Base-by-base conservation (phyloP, 2,888 invertebrate species). In the Choristoneura rosaceana region DNA sequence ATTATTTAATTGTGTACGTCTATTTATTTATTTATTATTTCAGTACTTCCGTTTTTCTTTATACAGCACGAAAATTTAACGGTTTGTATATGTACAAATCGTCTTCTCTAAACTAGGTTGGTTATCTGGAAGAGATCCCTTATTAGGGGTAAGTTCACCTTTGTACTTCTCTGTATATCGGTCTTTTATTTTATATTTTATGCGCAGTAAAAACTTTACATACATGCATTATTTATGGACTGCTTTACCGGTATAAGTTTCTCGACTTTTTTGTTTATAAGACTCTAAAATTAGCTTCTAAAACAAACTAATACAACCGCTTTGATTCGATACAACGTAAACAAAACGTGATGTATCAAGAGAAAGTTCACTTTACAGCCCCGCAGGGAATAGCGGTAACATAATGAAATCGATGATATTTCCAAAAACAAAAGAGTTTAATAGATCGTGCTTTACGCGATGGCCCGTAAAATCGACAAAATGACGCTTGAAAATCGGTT, bases 391-490 rank as follows among this genome's bases (percentile, higher is more conserved):
- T 55, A 55, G 55, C 55, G 55, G 55, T 55, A 55, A 25, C 15
- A 55, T 55, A 61, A 47, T 55, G 47, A 14, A 43, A 38, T 71
- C 58, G 60, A 62, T 62, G 52, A 47, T 63, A 47, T 68, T 67
- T 68, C 50, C 52, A 69, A 73, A 73, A 73, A 73, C 68, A 73
- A 70, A 73, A 65, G 45, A 61, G 52, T 70, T 34, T 52, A 59
- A 67, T 60, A 41, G 52, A 71, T 70, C 71, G 71, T 61, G 69
- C 45, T 59, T 41, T 7, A 52, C 15, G 45, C 68, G 47, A 61
- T 64, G 71, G 71, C 77, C 74, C 79, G 74, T 73, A 70, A 55
- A 81, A 78, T 76, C 68, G 74, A 47, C 71, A 80, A 79, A 25
- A 78, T 79, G 69, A 71, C 62, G 75, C 75, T 78, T 78, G 75